Evolutionary conservation across 2,888 invertebrate species (phyloP), one percentile per base, ranked within the genome.

Genomic region (Philereme transversata): DNA sequence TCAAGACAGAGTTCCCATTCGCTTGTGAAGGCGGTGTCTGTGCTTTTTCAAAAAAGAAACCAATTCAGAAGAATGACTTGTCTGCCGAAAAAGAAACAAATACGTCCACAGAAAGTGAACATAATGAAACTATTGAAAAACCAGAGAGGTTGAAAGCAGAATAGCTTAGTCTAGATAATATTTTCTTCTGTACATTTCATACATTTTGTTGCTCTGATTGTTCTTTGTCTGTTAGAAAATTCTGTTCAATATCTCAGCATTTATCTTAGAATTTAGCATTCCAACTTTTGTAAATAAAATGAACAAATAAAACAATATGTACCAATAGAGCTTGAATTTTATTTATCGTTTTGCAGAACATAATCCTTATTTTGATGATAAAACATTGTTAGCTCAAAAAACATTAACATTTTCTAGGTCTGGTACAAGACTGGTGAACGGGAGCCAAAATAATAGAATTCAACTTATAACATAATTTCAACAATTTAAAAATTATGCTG

Each of bases 11-110:
- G 68, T 93, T 94, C 58, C 94, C 94, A 7, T 94, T 94, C 68
- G 89, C 93, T 64, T 94, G 94, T 71, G 93, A 93, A 74, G 94
- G 94, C 40, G 94, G 93, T 0, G 92, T 88, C 0, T 94, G 94
- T 62, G 81, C 83, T 1, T 91, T 87, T 65, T 80, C 74, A 51
- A 87, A 83, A 54, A 74, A 73, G 55, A 74, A 73, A 59, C 58
- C 64, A 38, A 66, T 64, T 38, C 72, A 71, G 33, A 75, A 75
- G 45, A 72, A 69, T 48, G 70, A 74, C 43, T 68, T 70, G 52
- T 71, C 67, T 43, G 65, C 64, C 38, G 78, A 74, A 36, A 54
- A 61, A 44, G 75, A 74, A 62, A 51, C 69, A 9, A 68, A 66
- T 35, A 49, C 67, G 9, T 51, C 58, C 10, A 49, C 57, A 58